Base-by-base conservation (phyloP, 2,888 invertebrate genomes). In the Laothoe populi region DNA sequence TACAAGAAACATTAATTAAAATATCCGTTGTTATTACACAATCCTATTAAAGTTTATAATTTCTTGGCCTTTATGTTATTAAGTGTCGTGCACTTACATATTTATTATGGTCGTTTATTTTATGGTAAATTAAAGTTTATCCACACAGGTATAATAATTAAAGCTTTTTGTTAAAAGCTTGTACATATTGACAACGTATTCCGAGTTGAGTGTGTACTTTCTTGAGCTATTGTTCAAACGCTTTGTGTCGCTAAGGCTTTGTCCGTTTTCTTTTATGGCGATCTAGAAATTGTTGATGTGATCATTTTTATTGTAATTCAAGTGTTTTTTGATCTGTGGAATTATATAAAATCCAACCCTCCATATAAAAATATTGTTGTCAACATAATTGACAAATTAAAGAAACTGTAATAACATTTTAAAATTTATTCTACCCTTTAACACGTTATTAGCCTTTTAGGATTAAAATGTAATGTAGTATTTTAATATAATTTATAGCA, bases 141-240 rank as follows among this genome's bases (percentile, higher is more conserved):
- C n/a, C n/a, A n/a, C n/a, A n/a, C n/a, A n/a, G n/a, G n/a, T n/a
- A 7, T 26, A 26, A 26, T 26, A 26, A 26, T 26, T 26, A 26
- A 4, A 7, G 7, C 7, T 26, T 70, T 73, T 70, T 45, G 62
- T 63, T 75, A 72, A 73, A 73, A 75, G 72, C 70, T 63, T 26
- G 35, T 59, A n/a, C n/a, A n/a, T n/a, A 61, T 60, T 64, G 59
- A 63, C 44, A 72, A 76, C 77, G 72, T 63, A 66, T 73, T 75
- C 70, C 71, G 69, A 73, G 70, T 68, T 74, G 66, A 67, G 64
- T 68, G 69, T 72, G 66, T 75, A 74, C 70, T 77, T 80, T 79
- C 75, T 78, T 74, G 62, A 69, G 74, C 77, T 70, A 77, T 83
- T 83, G 80, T 82, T 82, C 73, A 69, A 71, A 72, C 69, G 73